Conservation (phyloP, 2,113 vertebrate species). For the Ptychochromis oligacanthus region DNA sequence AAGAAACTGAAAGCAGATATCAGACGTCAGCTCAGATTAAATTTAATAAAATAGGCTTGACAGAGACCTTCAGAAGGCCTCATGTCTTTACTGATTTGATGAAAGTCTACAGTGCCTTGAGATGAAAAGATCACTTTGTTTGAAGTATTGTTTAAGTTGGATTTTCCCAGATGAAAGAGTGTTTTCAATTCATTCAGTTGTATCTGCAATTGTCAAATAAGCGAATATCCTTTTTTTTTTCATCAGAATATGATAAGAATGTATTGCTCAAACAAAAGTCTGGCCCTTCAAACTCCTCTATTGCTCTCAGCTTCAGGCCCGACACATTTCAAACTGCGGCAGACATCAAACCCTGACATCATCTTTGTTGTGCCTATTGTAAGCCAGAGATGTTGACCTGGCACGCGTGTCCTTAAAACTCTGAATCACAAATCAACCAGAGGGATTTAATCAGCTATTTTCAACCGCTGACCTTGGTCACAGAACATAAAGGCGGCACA, state of each 20-base stretch:
- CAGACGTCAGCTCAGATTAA: background rate
- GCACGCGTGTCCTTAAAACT: slow-evolving; percentile 24
- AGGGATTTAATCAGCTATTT: slow-evolving; percentile 53
- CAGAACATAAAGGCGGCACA: slow-evolving; percentile 36
- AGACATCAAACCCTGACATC: slow-evolving; percentile 33
- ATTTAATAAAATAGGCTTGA: background rate
- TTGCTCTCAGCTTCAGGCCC: background rate
- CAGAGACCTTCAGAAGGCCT: background rate
- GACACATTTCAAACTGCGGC: background rate
- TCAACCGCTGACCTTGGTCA: slow-evolving; percentile 57
- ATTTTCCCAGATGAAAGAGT: background rate
- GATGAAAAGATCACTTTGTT: background rate
- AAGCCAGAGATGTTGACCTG: slow-evolving; percentile 18
- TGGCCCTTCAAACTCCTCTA: background rate
- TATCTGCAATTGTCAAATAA: background rate
- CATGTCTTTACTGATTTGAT: background rate
- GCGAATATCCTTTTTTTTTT: background rate
- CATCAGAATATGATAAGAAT: background rate
- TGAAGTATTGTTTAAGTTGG: background rate
- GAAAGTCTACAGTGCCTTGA: background rate
- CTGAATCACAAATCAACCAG: slow-evolving; percentile 32
- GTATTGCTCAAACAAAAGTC: background rate
- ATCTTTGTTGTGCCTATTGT: slow-evolving; percentile 28
- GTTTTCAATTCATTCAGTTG: background rate
- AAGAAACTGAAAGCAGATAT: background rate